Base-by-base conservation (phyloP, 2,797 vertebrate genomes). In the Dendrocincla tyrannina region DNA sequence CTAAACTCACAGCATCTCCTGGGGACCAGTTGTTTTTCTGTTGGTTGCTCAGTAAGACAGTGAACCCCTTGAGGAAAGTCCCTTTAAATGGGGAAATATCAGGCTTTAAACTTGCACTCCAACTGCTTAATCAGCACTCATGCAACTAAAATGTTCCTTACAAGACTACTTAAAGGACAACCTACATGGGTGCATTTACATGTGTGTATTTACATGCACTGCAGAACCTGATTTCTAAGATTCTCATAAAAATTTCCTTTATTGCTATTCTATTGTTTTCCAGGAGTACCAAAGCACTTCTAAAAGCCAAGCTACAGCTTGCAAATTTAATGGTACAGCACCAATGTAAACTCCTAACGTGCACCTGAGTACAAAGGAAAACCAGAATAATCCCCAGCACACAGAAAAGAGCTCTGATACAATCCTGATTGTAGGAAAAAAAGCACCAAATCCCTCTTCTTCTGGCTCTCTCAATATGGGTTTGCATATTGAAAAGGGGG, bases 11-110 rank as follows among this genome's bases (percentile, higher is more conserved):
- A 39, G 56, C 49, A 81, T 62, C 94, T 88, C 96, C 74, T 93
- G 64, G 81, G 92, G 89, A 73, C 56, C 24, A 59, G 46, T 25
- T 94, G 92, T 89, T 96, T 96, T 93, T 72, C 91, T 95, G 30
- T 80, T 88, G 13, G 37, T 42, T 94, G 84, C 59, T 89, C 79
- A 87, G 25, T 80, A 63, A 89, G 52, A 74, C 72, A 88, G 53
- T 9, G 9, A 75, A 73, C 25, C 88, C 60, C 84, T 35, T n/a
- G 93, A 95, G 95, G 74, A 72, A 93, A 91, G 47, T 72, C 47
- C 39, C 76, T 88, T 84, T 66, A 81, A 83, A 69, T 18, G 42
- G 49, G 37, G 64, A 94, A 91, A 62, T 47, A 37, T 2, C 14
- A 63, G 33, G 30, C 19, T 47, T 88, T 44, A 78, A 77, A 55